A percentile compares a stretch with the other conserved stretches of the same genome.
Conservation (phyloP, 1,140 invertebrate species). For the Hylyphantes graminicola region DNA sequence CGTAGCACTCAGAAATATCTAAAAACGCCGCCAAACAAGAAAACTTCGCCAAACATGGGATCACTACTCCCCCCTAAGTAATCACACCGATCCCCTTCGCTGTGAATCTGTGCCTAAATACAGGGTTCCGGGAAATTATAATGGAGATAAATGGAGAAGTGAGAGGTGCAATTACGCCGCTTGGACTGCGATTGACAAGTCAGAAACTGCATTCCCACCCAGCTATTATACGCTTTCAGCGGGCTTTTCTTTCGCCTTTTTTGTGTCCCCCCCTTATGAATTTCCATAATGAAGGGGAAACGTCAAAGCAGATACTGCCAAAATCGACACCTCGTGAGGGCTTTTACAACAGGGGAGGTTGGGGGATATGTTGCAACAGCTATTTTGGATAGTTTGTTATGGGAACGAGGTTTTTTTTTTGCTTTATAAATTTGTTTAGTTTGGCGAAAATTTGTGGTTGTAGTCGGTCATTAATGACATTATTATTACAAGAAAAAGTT, state of each 20-base stretch:
- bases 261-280: conserved; percentile 1
- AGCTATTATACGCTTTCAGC: conserved; percentile 36
- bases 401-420: too few species aligned
- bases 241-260: conserved; percentile 29
- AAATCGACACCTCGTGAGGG: conserved; percentile 36
- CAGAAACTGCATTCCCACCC: conserved; percentile 13
- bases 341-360: not conserved
- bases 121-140: conserved; percentile 45
- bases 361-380: not conserved
- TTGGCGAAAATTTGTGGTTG: too few species aligned
- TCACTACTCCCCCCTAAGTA: not conserved
- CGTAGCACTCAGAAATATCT: too few species aligned
- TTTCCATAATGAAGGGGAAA: conserved; percentile 44
- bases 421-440: too few species aligned
- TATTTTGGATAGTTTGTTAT: too few species aligned
- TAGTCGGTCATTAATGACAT: too few species aligned
- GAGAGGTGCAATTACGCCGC: conserved; percentile 30
- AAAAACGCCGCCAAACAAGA: too few species aligned
- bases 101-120: conserved; percentile 26
- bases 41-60: too few species aligned
- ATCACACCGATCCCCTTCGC: conserved; percentile 15
- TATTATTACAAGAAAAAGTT: too few species aligned
- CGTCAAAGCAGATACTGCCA: conserved; percentile 37
- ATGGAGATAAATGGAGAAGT: conserved; percentile 52
- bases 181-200: conserved; percentile 43